Evolutionary conservation across 2,888 invertebrate genomes (phyloP).

Genomic region (Octodonta nipae): DNA sequence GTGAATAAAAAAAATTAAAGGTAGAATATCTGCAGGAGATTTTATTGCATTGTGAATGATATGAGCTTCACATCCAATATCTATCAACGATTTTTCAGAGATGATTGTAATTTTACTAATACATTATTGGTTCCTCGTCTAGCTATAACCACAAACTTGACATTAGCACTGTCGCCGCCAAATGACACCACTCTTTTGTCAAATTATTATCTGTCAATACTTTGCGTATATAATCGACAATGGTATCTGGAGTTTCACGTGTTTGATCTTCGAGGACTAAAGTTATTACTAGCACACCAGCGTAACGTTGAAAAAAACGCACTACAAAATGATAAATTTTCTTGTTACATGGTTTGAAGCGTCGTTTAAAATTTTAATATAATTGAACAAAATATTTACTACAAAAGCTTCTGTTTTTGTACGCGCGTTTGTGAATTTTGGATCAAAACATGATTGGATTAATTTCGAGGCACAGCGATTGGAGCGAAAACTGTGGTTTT

Average conservation of each 20-base stretch:
- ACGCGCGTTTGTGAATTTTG: constrained; percentile 22
- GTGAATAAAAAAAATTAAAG: no score
- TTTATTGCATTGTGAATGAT: constrained; percentile 20
- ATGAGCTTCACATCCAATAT: constrained; percentile 14
- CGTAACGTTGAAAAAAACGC: constrained; percentile 16
- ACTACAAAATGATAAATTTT: constrained; percentile 24
- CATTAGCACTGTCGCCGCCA: constrained; percentile 15
- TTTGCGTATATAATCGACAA: constrained; percentile 17
- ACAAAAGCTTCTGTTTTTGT: constrained; percentile 22
- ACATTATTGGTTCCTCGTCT: constrained; percentile 20
- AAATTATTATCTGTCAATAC: constrained; percentile 22
- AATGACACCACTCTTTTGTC: constrained; percentile 3
- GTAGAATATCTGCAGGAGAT: constrained; percentile 19
- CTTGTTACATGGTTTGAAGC: constrained; percentile 23
- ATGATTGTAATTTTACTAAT: constrained; percentile 15
- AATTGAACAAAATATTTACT: constrained; percentile 17
- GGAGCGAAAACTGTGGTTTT: constrained; percentile 20
- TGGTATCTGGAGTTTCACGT: constrained; percentile 20
- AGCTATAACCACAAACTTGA: constrained; percentile 19
- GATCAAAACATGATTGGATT: constrained; percentile 20
- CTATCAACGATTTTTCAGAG: no score
- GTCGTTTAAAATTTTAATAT: constrained; percentile 18
- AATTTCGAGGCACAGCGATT: constrained; percentile 19
- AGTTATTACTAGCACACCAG: constrained; percentile 16
- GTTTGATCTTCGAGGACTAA: constrained; percentile 14